These are phyloP conservation scores for Orthosia cruda DNA, from an alignment of 2,888 invertebrate genomes.

Conservation along the genomic window DNA sequence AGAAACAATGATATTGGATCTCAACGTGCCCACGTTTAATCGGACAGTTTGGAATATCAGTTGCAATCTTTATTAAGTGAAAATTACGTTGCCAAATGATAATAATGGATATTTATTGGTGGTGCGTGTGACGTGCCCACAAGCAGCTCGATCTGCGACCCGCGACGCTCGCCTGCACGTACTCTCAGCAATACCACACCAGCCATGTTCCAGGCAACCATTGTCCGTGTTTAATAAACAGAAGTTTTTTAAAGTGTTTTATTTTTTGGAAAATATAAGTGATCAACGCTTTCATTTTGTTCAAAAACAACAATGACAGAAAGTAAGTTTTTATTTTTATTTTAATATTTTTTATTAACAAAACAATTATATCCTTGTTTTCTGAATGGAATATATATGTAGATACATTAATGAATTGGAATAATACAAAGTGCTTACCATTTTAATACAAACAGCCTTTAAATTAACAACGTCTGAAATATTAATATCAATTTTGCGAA, in stretches of 20 bases:
- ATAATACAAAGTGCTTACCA: not conserved
- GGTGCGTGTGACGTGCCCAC: slow-evolving; percentile 73
- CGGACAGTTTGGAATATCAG: slow-evolving; percentile 45
- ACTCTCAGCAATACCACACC: slow-evolving; percentile 59
- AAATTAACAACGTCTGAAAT: slow-evolving; percentile 40
- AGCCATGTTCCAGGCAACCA: slow-evolving; percentile 63
- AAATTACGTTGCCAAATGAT: slow-evolving; percentile 61
- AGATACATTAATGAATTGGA: not conserved
- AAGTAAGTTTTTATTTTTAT: slow-evolving; percentile 54
- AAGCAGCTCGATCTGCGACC: slow-evolving; percentile 60
- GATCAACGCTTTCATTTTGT: slow-evolving; percentile 25
- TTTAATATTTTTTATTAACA: not conserved
- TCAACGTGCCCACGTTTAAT: slow-evolving; percentile 14
- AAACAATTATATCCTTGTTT: not conserved
- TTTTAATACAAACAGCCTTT: slow-evolving; percentile 7
- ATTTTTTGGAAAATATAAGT: slow-evolving; percentile 24
- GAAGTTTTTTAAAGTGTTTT: slow-evolving; percentile 3
- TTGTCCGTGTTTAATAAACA: slow-evolving; percentile 52
- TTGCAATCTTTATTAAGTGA: slow-evolving; percentile 60
- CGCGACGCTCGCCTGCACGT: slow-evolving; percentile 61
- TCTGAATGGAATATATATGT: not conserved
- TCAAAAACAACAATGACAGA: slow-evolving; percentile 51
- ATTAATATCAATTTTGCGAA: slow-evolving; percentile 41
- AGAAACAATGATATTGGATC: slow-evolving; percentile 22
- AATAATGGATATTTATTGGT: slow-evolving; percentile 67